Conservation (phyloP, 2,113 vertebrate species). For the Garra rufa region DNA sequence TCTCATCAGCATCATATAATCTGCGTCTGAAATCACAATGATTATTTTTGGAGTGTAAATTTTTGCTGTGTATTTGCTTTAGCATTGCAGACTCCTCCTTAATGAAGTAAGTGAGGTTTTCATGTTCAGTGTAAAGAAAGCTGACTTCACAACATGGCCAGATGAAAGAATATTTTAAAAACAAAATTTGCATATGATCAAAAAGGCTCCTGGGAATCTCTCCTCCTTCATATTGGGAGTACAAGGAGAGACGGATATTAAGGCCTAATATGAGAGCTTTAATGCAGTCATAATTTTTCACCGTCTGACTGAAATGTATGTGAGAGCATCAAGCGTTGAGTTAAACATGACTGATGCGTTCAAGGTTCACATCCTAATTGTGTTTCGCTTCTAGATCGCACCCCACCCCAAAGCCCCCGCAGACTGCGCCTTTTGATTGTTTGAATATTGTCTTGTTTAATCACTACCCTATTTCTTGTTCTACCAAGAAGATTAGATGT, state of each 20-base stretch:
- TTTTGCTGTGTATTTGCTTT: constrained; percentile 28
- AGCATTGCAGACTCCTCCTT: constrained; percentile 25
- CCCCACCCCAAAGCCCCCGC: not conserved
- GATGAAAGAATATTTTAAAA: constrained; percentile 30
- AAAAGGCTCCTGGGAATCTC: constrained; percentile 6
- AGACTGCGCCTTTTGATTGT: not conserved
- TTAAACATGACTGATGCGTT: constrained; percentile 29
- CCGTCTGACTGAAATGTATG: constrained; percentile 4
- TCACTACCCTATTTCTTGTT: constrained; percentile 7
- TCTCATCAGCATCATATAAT: constrained; percentile 44
- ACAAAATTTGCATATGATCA: constrained; percentile 3
- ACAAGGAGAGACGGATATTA: constrained; percentile 20
- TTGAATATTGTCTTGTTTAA: constrained; percentile 34
- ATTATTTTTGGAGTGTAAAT: constrained; percentile 29
- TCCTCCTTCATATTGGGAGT: constrained; percentile 4
- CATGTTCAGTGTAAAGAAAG: constrained; percentile 6
- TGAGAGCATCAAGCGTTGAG: constrained; percentile 16
- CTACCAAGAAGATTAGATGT: constrained; percentile 21
- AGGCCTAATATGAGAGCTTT: constrained; percentile 6
- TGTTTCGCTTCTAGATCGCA: constrained; percentile 27
- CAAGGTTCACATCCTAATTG: not conserved
- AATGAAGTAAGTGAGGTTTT: constrained; percentile 37
- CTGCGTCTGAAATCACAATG: constrained; percentile 41
- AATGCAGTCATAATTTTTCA: constrained; percentile 23
- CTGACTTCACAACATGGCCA: constrained; percentile 15